Percentiles rank a stretch among this genome's conserved stretches.
Evolutionary conservation across 2,888 invertebrate genomes (phyloP).

Genomic region (Lepidocyrtoides sp.): DNA sequence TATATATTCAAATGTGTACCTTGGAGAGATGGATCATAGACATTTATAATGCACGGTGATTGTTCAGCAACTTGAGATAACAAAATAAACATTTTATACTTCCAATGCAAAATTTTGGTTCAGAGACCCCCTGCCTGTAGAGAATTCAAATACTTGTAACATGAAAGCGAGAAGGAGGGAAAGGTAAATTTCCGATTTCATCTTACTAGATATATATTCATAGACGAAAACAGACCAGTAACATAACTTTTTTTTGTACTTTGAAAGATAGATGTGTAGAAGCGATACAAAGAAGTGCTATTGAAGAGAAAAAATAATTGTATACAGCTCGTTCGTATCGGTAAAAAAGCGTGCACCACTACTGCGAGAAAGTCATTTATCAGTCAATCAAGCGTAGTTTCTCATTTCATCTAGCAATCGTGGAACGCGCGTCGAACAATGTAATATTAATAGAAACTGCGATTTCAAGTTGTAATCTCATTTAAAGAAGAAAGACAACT

Average conservation of each 20-base stretch:
- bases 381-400: constrained; percentile 47
- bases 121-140: not conserved
- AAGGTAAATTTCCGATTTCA: too few relatives aligned
- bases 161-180: too few relatives aligned
- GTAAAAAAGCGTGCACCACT: not conserved
- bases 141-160: not conserved
- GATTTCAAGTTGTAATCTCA: not conserved
- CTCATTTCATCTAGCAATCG: constrained; percentile 17
- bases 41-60: constrained; percentile 14
- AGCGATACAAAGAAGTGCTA: not conserved
- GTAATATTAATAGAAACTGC: constrained; percentile 28
- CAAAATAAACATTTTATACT: constrained; percentile 5
- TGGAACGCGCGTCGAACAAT: not conserved
- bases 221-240: too few relatives aligned
- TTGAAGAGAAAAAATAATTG: not conserved
- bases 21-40: not conserved
- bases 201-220: too few relatives aligned
- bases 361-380: constrained; percentile 43
- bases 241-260: too few relatives aligned
- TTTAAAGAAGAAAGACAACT: not conserved
- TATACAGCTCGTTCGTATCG: constrained; percentile 21
- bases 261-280: not conserved
- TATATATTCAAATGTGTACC: not conserved
- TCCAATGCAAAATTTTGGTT: not conserved
- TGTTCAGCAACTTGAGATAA: constrained; percentile 17